These are phyloP conservation scores for Drosophila gaucha DNA, from an alignment of 2,888 invertebrate genomes.

Conservation along the genomic window DNA sequence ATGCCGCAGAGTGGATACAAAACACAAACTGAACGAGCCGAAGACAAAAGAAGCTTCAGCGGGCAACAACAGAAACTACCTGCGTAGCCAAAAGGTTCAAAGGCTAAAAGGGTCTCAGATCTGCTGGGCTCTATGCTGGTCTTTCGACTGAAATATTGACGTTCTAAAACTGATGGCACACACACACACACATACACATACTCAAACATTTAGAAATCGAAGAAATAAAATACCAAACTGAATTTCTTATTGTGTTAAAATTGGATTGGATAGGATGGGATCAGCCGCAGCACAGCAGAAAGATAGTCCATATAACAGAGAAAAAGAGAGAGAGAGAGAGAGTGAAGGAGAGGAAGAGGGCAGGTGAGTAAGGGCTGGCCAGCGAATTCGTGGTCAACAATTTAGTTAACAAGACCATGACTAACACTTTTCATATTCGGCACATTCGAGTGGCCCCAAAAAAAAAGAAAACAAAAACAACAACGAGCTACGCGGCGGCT, in stretches of 20 bases:
- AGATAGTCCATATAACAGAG: neutral
- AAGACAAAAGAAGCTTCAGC: conserved; percentile 60
- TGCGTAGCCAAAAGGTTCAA: conserved; percentile 70
- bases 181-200: conserved; percentile 15
- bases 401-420: conserved; percentile 81
- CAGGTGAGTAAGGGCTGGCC: conserved; percentile 25
- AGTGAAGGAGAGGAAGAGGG: conserved; percentile 4
- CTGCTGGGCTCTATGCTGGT: conserved; percentile 22
- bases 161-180: conserved; percentile 24
- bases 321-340: neutral
- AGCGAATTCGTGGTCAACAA: conserved; percentile 73
- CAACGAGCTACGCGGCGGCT: conserved; percentile 23
- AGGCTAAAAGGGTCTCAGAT: conserved; percentile 72
- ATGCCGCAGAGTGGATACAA: conserved; percentile 18
- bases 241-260: conserved; percentile 51
- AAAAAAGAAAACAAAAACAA: conserved; percentile 16
- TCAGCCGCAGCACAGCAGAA: conserved; percentile 16
- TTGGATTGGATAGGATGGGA: conserved; percentile 25
- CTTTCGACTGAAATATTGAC: conserved; percentile 57
- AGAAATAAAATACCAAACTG: conserved; percentile 54
- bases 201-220: conserved; percentile 55
- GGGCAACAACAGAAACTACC: conserved; percentile 54
- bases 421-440: conserved; percentile 72
- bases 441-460: conserved; percentile 56
- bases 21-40: conserved; percentile 20